Base-by-base conservation (phyloP, 1,140 invertebrate genomes). In the Habropoda laboriosa region DNA sequence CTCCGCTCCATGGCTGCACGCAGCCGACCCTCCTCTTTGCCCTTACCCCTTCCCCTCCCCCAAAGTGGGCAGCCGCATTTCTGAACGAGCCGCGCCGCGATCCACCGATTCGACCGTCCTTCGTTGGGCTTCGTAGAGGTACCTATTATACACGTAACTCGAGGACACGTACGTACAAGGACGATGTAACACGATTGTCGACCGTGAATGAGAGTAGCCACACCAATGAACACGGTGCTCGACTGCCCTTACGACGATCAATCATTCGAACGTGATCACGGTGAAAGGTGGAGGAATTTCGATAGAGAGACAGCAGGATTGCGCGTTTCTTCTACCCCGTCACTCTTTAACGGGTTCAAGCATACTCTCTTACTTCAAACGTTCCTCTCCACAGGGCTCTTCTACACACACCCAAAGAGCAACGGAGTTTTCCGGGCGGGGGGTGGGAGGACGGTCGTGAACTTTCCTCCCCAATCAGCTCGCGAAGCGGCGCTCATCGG, bases 1-100 rank as follows among this genome's bases (percentile, higher is more conserved):
- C 79, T 78, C 73, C 51, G 55, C 70, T 74, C 79, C 85, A 60
- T 81, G 83, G 83, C 38, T 85, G 75, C 80, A 73, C 76, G 79
- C 83, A 74, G 82, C n/a, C 76, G 63, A 78, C 30, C 67, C 74
- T 60, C 60, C 80, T 80, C 40, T 57, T 45, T 55, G 45, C 74
- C 53, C n/a, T 70, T 47, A 1, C 55, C 27, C 71, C 24, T 30
- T 38, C 40, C 27, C 35, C 45, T 30, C 18, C 1, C 18, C 66
- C n/a, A 79, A 79, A 79, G 77, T 79, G 77, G 58, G 38, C 77
- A 73, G 70, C 58, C 60, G 53, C n/a, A n/a, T 51, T 45, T 64
- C 58, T 55, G 27, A 53, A 32, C 67, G n/a, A 53, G 24, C 74
- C n/a, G n/a, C n/a, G n/a, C n/a, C 51, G 35, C 49, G 30, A 58